Conservation (phyloP, 2,797 vertebrate genomes). For the Acestrorhynchus altus region DNA sequence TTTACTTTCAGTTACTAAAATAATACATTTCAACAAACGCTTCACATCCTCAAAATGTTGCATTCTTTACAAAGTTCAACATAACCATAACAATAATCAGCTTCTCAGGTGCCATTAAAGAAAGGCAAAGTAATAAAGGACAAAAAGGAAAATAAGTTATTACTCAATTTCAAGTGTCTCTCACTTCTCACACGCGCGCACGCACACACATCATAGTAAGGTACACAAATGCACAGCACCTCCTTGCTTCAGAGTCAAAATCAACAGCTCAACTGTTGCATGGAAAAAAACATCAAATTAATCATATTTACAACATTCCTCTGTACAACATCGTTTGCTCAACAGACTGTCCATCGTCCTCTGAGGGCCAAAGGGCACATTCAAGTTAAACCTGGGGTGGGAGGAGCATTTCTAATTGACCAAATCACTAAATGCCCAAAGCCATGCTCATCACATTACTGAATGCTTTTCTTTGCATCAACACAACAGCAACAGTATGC, state of each 20-base stretch:
- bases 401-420: not conserved
- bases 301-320: slow-evolving; percentile 7
- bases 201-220: slow-evolving; percentile 2
- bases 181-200: slow-evolving; percentile 2
- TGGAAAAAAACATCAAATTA: not conserved
- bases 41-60: slow-evolving; percentile 24
- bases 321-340: not conserved
- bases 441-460: slow-evolving; percentile 6
- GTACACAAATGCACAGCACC: slow-evolving; percentile 50
- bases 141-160: slow-evolving; percentile 45
- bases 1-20: slow-evolving; percentile 55
- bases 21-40: slow-evolving; percentile 45
- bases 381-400: slow-evolving; percentile 27
- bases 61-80: slow-evolving; percentile 37
- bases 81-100: slow-evolving; percentile 70
- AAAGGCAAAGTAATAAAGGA: slow-evolving; percentile 54
- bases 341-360: not conserved
- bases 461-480: slow-evolving; percentile 1
- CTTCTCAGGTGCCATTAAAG: slow-evolving; percentile 73
- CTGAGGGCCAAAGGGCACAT: slow-evolving; percentile 9
- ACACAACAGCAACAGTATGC: slow-evolving; percentile 24
- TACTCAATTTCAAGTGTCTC: not conserved
- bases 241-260: slow-evolving; percentile 64
- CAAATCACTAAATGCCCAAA: slow-evolving; percentile 11
- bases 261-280: slow-evolving; percentile 58